Evolutionary conservation across 2,113 vertebrate species (phyloP), one percentile per base, ranked within the genome.

Genomic region (Spilogale gracilis): DNA sequence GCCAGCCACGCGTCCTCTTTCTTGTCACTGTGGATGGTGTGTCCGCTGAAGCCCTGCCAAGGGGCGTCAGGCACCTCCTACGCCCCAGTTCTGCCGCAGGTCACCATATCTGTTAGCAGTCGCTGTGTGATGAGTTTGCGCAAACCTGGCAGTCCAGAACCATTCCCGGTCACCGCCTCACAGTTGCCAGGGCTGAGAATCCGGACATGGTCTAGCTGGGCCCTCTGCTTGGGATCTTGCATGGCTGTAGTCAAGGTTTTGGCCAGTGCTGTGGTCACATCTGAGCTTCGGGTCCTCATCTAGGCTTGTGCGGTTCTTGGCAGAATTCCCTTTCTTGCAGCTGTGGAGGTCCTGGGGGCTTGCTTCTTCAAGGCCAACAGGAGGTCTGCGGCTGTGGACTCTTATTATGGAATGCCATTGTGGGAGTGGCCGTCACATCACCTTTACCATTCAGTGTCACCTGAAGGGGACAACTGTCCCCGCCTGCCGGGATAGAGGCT

Each of bases 91-190:
- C 30, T 20, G 78, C 48, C 18, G 78, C 38, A 4, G 18, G 23
- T 43, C 2, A 30, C 74, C 4, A 0, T 9, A 2, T 50, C n/a
- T 11, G 32, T 78, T 38, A 84, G 17, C 65, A 17, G 0, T 30
- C n/a, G 18, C 74, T 11, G 8, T 2, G 14, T 69, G 25, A 73
- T 6, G 23, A 45, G 27, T 67, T 9, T 7, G 30, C 17, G 6
- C 14, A 27, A 1, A 84, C 27, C 4, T 27, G 9, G 11, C 7
- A 5, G 16, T 61, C 52, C 54, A 11, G 50, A 60, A 14, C 4
- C 3, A 0, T 4, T n/a, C 12, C 2, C 0, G 0, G 23, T 16
- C n/a, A 5, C 52, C 30, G 27, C 73, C 13, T 76, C 11, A 0
- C n/a, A 21, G 65, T 61, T 45, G 4, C 9, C 14, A 0, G 45